Percentiles rank a stretch among this genome's conserved stretches.
Conservation (phyloP, 2,888 invertebrate species). For the Pardosa pseudoannulata region DNA sequence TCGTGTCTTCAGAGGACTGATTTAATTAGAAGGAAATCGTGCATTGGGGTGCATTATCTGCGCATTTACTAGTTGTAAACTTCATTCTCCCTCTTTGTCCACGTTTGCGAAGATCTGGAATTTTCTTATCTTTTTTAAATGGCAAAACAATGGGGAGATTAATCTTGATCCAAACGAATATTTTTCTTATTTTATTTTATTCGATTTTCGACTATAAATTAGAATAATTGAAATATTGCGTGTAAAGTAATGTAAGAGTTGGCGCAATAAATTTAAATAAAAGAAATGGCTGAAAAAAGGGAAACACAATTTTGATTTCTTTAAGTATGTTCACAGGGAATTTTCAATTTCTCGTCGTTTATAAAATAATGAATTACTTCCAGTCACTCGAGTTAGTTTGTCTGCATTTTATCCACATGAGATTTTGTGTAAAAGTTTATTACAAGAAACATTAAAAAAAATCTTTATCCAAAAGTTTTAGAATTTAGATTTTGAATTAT, state of each 20-base stretch:
- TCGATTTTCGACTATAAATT: constrained; percentile 1
- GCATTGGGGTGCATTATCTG: constrained; percentile 35
- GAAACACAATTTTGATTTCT: background rate
- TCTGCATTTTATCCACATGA: too few species aligned
- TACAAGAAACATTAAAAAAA: too few species aligned
- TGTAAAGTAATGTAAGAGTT: background rate
- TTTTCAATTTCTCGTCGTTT: too few species aligned
- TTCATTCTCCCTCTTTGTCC: constrained; percentile 42
- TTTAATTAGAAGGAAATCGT: constrained; percentile 66
- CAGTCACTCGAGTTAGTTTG: too few species aligned
- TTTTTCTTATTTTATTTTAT: constrained; percentile 7
- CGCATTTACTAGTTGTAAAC: constrained; percentile 46
- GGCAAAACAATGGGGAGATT: constrained; percentile 35
- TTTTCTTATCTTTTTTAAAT: constrained; percentile 45
- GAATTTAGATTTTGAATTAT: too few species aligned
- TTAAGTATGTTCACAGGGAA: background rate
- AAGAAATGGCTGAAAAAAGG: background rate
- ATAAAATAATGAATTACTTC: too few species aligned
- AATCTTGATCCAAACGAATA: constrained; percentile 54
- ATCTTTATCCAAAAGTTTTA: too few species aligned
- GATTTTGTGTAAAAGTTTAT: too few species aligned
- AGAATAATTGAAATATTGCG: background rate
- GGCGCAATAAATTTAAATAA: background rate
- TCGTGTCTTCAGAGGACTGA: constrained; percentile 25
- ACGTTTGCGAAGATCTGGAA: constrained; percentile 22